Evolutionary conservation across 2,113 vertebrate species (phyloP).

Genomic region (Myxocyprinus asiaticus): DNA sequence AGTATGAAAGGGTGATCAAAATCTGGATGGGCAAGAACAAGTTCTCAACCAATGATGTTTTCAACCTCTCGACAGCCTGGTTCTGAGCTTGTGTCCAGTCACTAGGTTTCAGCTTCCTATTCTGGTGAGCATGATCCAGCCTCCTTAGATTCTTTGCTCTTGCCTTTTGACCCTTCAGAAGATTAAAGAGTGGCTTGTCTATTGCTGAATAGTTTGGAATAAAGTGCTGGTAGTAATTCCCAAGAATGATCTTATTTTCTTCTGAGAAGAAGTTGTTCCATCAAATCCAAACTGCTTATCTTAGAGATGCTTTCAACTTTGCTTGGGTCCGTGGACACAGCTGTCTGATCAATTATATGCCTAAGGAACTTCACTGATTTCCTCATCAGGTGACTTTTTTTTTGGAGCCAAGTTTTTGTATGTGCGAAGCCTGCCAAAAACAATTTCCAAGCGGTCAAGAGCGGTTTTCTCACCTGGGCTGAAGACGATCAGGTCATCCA

Average conservation of each 20-base stretch:
- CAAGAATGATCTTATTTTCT: slow-evolving; percentile 38
- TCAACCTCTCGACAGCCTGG: background rate
- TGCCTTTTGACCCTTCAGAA: background rate
- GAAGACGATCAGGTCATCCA: too few relatives aligned
- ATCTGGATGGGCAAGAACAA: too few relatives aligned
- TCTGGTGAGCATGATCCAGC: background rate
- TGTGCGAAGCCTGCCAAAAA: background rate
- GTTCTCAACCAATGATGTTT: background rate
- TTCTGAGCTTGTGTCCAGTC: background rate
- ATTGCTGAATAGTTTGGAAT: slow-evolving; percentile 25
- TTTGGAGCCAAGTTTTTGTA: slow-evolving; percentile 7
- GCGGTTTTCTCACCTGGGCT: too few relatives aligned
- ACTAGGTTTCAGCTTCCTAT: background rate
- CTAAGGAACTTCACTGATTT: background rate
- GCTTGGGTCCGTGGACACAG: slow-evolving; percentile 1
- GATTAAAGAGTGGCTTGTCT: slow-evolving; percentile 22
- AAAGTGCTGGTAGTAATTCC: slow-evolving; percentile 39
- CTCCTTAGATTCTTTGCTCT: background rate
- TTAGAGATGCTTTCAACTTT: slow-evolving; percentile 15
- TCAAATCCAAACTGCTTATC: slow-evolving; percentile 20
- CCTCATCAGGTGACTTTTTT: background rate
- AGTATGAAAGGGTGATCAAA: background rate
- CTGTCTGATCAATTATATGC: slow-evolving; percentile 6
- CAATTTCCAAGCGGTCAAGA: background rate
- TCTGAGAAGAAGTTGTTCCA: slow-evolving; percentile 2